A percentile compares a stretch with the other conserved stretches of the same genome.
phyloP scores from a whole-genome alignment of 37 sponge, comb jelly and placozoan genomes.

The Mnemiopsis leidyi region DNA sequence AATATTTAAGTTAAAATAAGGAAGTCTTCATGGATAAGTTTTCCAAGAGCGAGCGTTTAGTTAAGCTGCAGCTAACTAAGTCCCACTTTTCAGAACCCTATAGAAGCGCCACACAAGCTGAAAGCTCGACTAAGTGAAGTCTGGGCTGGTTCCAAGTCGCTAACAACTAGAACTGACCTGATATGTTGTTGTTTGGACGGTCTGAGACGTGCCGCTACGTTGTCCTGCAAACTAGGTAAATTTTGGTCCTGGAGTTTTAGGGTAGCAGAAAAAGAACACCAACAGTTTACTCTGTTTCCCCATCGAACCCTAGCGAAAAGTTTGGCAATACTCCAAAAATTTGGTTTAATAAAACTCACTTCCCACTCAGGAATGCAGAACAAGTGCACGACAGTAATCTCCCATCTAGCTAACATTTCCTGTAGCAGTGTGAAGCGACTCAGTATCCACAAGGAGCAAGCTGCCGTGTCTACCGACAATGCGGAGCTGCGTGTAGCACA shows the following conservation, averaged over 20 bases:
- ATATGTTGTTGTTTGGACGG: slow-evolving; percentile 64
- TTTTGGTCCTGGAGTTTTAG: too few relatives aligned
- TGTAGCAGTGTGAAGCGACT: slow-evolving; percentile 22
- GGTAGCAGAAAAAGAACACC: too few relatives aligned
- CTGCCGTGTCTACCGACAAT: background rate
- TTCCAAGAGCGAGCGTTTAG: too few relatives aligned
- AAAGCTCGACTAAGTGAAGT: slow-evolving; percentile 61
- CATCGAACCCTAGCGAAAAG: too few relatives aligned
- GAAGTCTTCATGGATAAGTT: too few relatives aligned
- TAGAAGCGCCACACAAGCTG: slow-evolving; percentile 62
- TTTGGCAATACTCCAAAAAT: background rate
- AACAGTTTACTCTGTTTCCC: too few relatives aligned
- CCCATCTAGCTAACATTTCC: slow-evolving; percentile 53
- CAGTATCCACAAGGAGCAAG: slow-evolving; percentile 29
- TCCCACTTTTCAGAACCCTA: slow-evolving; percentile 51
- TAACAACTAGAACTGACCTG: slow-evolving; percentile 57
- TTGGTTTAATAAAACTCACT: background rate
- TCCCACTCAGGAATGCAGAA: slow-evolving; percentile 55
- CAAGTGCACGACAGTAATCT: slow-evolving; percentile 53
- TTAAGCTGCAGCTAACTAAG: too few relatives aligned
- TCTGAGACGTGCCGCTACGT: slow-evolving; percentile 47
- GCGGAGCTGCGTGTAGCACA: slow-evolving; percentile 1
- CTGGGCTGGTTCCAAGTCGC: slow-evolving; percentile 59
- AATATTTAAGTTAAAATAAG: too few relatives aligned
- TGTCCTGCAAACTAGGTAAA: slow-evolving; percentile 65